phyloP scores from a whole-genome alignment of 2,113 vertebrate species.

The Sphyrna mokarran region DNA sequence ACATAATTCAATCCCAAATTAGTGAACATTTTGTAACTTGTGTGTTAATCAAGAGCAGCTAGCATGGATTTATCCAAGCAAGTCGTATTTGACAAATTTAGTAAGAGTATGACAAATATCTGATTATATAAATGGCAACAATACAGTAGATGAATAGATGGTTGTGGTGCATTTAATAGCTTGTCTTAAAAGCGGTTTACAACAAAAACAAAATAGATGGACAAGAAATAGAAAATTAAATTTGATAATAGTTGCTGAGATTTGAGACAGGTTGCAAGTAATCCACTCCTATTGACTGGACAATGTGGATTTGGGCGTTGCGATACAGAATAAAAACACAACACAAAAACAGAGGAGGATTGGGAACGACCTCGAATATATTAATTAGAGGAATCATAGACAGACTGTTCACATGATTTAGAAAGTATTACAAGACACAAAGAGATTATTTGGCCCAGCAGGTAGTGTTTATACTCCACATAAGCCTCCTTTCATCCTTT shows the following conservation, averaged over 20 bases:
- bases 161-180: neutral
- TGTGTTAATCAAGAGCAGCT: neutral
- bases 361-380: neutral
- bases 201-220: neutral
- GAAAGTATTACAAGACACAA: neutral
- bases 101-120: neutral
- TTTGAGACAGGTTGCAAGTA: neutral
- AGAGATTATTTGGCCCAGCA: neutral
- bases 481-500: neutral
- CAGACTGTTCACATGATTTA: neutral
- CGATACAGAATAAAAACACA: neutral
- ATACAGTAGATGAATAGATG: neutral
- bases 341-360: neutral
- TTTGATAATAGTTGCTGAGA: neutral
- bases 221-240: neutral
- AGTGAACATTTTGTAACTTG: neutral
- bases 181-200: neutral
- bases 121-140: neutral
- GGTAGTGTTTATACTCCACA: neutral
- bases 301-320: neutral
- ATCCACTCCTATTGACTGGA: neutral
- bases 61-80: neutral
- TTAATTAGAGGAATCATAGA: neutral
- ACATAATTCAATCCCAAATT: neutral
- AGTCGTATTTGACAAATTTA: neutral